These are phyloP conservation scores for Oncorhynchus nerka DNA, from an alignment of 2,113 vertebrate species.

Conservation along the genomic window DNA sequence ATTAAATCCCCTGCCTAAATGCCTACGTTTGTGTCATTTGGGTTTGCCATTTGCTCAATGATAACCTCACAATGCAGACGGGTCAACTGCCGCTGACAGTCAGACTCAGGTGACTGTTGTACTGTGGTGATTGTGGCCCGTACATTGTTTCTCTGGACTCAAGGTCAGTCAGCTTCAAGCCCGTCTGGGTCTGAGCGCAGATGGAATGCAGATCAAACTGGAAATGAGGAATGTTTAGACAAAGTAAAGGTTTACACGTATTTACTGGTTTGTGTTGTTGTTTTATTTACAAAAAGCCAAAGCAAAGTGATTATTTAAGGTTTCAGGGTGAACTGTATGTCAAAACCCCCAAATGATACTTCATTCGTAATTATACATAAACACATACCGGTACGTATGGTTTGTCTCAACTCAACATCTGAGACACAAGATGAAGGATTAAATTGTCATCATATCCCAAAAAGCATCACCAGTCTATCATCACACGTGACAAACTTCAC, in stretches of 20 bases:
- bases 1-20: no score
- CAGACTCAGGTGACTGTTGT: background rate
- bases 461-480: background rate
- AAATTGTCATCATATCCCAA: no score
- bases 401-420: no score
- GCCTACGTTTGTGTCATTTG: no score
- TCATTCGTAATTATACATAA: background rate
- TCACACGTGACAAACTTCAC: background rate
- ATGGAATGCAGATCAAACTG: background rate
- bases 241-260: background rate
- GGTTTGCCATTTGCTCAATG: background rate
- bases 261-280: background rate
- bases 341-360: background rate
- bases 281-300: background rate
- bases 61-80: no score
- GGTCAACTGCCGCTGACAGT: background rate
- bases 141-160: background rate
- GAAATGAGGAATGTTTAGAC: background rate
- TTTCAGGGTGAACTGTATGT: background rate
- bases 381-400: background rate
- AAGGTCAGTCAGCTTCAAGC: background rate
- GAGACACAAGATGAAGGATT: slow-evolving; percentile 1
- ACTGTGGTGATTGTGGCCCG: background rate
- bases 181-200: no score
- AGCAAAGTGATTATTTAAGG: background rate